Evolutionary conservation across 2,797 vertebrate species (phyloP).

Genomic region (Peromyscus nudipes): DNA sequence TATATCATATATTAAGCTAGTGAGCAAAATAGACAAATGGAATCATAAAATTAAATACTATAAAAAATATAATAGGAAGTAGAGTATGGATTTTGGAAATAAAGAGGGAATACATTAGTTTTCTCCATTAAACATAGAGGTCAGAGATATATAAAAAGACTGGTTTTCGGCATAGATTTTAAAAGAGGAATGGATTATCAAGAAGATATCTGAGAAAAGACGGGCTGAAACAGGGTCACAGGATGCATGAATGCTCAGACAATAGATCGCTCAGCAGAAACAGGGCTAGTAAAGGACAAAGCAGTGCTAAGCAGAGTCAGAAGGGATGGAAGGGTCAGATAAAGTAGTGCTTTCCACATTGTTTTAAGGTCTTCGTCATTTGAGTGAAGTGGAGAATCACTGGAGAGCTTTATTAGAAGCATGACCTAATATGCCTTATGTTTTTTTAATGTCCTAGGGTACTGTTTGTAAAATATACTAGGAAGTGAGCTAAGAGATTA

Average conservation of each 20-base stretch:
- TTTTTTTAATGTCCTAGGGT: neutral
- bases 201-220: neutral
- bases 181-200: constrained; percentile 13
- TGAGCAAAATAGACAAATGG: neutral
- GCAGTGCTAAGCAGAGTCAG: neutral
- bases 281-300: neutral
- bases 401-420: neutral
- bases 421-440: neutral
- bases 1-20: neutral
- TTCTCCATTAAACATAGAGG: neutral
- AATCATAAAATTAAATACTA: constrained; percentile 34
- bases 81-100: neutral
- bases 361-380: constrained; percentile 39
- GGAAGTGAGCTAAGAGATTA: constrained; percentile 1
- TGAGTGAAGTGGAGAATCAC: constrained; percentile 2
- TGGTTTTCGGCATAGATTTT: constrained; percentile 30
- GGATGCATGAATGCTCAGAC: neutral
- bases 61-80: neutral
- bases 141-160: constrained; percentile 17
- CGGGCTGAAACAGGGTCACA: neutral
- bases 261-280: neutral
- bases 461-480: neutral
- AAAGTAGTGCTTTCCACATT: neutral
- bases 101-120: neutral
- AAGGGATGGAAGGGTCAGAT: neutral